Evolutionary conservation across 2,888 invertebrate species (phyloP).

Genomic region (Elmis aenea): DNA sequence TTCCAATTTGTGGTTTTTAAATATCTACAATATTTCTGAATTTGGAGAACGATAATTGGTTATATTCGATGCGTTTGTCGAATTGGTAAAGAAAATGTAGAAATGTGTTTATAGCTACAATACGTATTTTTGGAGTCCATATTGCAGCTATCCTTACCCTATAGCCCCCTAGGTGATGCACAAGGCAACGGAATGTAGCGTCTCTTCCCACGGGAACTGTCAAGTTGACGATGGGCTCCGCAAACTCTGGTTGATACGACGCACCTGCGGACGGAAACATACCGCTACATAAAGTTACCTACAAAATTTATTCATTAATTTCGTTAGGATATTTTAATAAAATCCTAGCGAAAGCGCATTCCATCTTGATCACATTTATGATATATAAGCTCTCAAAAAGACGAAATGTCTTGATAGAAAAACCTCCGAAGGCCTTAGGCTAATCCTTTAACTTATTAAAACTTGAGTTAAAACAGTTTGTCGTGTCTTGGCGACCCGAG

Average conservation of each 20-base stretch:
- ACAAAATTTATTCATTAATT: too few species aligned
- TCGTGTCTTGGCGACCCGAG: slow-evolving; percentile 38
- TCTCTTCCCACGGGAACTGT: slow-evolving; percentile 82
- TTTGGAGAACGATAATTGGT: too few species aligned
- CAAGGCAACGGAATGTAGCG: slow-evolving; percentile 81
- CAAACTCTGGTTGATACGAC: slow-evolving; percentile 80
- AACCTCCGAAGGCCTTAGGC: slow-evolving; percentile 40
- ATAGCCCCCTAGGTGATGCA: slow-evolving; percentile 82
- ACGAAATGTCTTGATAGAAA: slow-evolving; percentile 41
- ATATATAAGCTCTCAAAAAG: slow-evolving; percentile 25
- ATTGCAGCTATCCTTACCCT: too few species aligned
- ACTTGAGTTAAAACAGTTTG: slow-evolving; percentile 46
- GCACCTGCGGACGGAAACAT: slow-evolving; percentile 53
- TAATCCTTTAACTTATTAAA: slow-evolving; percentile 48
- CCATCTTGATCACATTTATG: slow-evolving; percentile 11
- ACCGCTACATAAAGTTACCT: too few species aligned
- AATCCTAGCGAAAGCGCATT: slow-evolving; percentile 4
- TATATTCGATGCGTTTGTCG: too few species aligned
- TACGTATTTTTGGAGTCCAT: too few species aligned
- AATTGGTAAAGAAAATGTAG: too few species aligned
- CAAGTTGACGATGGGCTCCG: slow-evolving; percentile 75
- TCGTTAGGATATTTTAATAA: too few species aligned
- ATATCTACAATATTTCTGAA: too few species aligned
- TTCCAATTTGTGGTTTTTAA: too few species aligned
- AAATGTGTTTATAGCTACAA: too few species aligned